phyloP scores from a whole-genome alignment of 2,888 invertebrate species.

The Oligia latruncula region DNA sequence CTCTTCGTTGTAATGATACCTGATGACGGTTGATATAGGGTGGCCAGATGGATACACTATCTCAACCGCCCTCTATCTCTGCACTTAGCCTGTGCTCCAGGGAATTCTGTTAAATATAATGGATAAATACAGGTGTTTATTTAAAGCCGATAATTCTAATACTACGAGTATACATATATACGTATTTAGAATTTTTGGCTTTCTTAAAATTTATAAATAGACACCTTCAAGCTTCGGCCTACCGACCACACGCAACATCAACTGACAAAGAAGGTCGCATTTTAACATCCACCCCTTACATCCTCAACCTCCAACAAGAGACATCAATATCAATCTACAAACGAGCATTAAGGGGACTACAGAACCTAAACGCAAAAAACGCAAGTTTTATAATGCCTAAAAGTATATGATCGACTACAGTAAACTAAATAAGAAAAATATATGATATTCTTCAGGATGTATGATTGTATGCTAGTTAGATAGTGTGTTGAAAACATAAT shows the following conservation, averaged over 20 bases:
- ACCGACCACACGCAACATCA: constrained; percentile 22
- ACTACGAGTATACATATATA: too few relatives aligned
- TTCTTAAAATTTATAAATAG: constrained; percentile 1
- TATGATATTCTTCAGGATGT: too few relatives aligned
- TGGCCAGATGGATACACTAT: constrained; percentile 6
- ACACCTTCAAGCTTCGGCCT: neutral
- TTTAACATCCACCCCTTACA: neutral
- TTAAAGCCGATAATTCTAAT: too few relatives aligned
- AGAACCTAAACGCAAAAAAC: too few relatives aligned
- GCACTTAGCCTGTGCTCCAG: constrained; percentile 11
- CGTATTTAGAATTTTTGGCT: too few relatives aligned
- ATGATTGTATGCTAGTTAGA: too few relatives aligned
- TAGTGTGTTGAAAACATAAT: too few relatives aligned
- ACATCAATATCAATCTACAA: constrained; percentile 43
- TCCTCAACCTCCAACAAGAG: constrained; percentile 1
- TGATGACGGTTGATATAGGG: constrained; percentile 29
- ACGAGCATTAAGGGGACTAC: neutral
- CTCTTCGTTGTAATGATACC: constrained; percentile 52
- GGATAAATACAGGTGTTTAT: constrained; percentile 33
- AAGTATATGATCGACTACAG: too few relatives aligned
- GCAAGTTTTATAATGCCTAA: too few relatives aligned
- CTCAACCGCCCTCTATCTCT: constrained; percentile 14
- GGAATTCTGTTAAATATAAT: constrained; percentile 29
- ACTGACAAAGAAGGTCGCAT: constrained; percentile 19
- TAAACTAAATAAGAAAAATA: too few relatives aligned